These are phyloP conservation scores for Villa cingulata DNA, from an alignment of 2,888 invertebrate genomes.

Conservation along the genomic window DNA sequence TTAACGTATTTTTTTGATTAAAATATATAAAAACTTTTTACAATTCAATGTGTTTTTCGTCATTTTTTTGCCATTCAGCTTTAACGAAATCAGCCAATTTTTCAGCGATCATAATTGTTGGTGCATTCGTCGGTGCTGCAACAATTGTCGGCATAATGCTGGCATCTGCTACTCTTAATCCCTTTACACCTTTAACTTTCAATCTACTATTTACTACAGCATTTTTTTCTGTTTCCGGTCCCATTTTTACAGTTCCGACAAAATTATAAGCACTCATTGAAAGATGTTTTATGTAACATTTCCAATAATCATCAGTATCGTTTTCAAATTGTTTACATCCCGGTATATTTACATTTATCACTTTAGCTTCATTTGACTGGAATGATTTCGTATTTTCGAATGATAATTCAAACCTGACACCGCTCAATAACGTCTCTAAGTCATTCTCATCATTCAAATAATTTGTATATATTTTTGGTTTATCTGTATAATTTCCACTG, in stretches of 20 bases:
- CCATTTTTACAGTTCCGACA: slow-evolving; percentile 58
- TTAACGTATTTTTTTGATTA: too few relatives aligned
- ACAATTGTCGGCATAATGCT: slow-evolving; percentile 69
- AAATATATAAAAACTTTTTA: background rate
- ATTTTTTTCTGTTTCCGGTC: slow-evolving; percentile 32
- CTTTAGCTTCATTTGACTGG: slow-evolving; percentile 1
- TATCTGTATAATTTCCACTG: slow-evolving; percentile 37
- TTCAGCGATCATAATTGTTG: slow-evolving; percentile 65
- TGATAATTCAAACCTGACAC: slow-evolving; percentile 38
- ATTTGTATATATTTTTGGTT: slow-evolving; percentile 43
- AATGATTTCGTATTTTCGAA: slow-evolving; percentile 11
- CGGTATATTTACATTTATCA: slow-evolving; percentile 14
- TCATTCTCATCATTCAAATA: slow-evolving; percentile 41
- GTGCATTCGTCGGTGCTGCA: slow-evolving; percentile 59
- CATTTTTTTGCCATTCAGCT: slow-evolving; percentile 40
- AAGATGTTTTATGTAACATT: slow-evolving; percentile 42
- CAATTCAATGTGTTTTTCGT: background rate
- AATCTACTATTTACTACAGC: slow-evolving; percentile 41
- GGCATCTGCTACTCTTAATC: slow-evolving; percentile 68
- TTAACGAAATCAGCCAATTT: slow-evolving; percentile 64
- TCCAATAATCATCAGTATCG: slow-evolving; percentile 39
- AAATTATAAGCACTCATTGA: slow-evolving; percentile 50
- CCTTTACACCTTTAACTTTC: slow-evolving; percentile 43
- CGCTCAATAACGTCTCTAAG: slow-evolving; percentile 25
- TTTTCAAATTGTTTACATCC: slow-evolving; percentile 16